Conservation (phyloP, 2,113 vertebrate genomes). For the Phylloscopus trochiloides region DNA sequence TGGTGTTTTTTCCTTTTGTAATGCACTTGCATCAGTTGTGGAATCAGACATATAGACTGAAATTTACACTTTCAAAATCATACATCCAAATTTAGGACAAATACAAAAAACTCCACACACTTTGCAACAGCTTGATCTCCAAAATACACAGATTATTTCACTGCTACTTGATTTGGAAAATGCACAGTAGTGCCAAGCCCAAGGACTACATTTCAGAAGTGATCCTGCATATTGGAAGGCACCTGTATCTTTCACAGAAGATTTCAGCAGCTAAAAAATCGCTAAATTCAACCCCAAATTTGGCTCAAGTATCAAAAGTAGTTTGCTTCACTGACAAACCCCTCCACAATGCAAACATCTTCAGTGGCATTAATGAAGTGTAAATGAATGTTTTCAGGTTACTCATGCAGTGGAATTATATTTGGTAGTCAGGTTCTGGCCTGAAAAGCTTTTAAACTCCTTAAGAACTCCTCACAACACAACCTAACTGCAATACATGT, state of each 20-base stretch:
- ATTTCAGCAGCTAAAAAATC: slow-evolving; percentile 51
- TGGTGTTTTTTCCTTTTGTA: background rate
- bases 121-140: slow-evolving; percentile 19
- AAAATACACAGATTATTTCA: background rate
- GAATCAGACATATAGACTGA: background rate
- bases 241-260: slow-evolving; percentile 14
- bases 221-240: slow-evolving; percentile 67
- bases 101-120: slow-evolving; percentile 9
- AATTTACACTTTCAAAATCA: background rate
- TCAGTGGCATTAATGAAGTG: slow-evolving; percentile 5
- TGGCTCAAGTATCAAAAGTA: slow-evolving; percentile 23
- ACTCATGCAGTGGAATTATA: slow-evolving; percentile 42
- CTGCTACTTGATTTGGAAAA: slow-evolving; percentile 5
- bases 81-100: background rate
- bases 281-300: slow-evolving; percentile 43
- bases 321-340: background rate
- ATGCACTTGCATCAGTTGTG: background rate
- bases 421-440: slow-evolving; percentile 32
- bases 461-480: slow-evolving; percentile 54
- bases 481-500: slow-evolving; percentile 55
- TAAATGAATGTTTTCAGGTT: slow-evolving; percentile 24
- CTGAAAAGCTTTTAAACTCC: slow-evolving; percentile 2
- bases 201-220: slow-evolving; percentile 75
- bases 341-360: background rate
- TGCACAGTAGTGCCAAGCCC: slow-evolving; percentile 50